Conservation (phyloP, 2,113 vertebrate genomes). For the Sinocyclocheilus grahami region DNA sequence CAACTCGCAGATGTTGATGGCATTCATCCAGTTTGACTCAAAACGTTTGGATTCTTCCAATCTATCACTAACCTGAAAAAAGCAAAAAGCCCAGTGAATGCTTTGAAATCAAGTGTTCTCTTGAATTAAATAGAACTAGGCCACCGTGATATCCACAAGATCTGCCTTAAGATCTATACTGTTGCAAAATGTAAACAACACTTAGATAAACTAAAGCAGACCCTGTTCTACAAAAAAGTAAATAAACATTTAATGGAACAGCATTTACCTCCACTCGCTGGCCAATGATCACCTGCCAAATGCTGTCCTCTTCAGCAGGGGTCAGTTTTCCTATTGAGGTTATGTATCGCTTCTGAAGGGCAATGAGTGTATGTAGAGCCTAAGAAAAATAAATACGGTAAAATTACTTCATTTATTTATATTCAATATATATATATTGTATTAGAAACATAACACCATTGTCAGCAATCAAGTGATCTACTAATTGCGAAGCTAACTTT, state of each 20-base stretch:
- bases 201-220: neutral
- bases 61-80: slow-evolving; percentile 68
- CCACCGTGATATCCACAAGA: neutral
- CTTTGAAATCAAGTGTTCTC: neutral
- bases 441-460: neutral
- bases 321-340: slow-evolving; percentile 71
- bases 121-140: neutral
- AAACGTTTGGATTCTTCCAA: slow-evolving; percentile 70
- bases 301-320: slow-evolving; percentile 69
- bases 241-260: neutral
- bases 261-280: slow-evolving; percentile 73
- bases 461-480: neutral
- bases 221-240: neutral
- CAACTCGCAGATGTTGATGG: slow-evolving; percentile 72
- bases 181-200: neutral
- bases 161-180: neutral
- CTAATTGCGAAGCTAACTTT: neutral
- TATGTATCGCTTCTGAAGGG: slow-evolving; percentile 74
- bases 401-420: neutral
- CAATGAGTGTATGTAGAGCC: slow-evolving; percentile 77
- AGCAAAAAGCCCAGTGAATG: neutral
- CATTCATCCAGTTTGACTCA: slow-evolving; percentile 71
- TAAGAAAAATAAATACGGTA: slow-evolving; percentile 43
- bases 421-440: neutral
- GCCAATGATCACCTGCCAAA: slow-evolving; percentile 80